A percentile compares a stretch with the other conserved stretches of the same genome.
Conservation (phyloP, 2,888 invertebrate species). For the Acanthosepion esculentum region DNA sequence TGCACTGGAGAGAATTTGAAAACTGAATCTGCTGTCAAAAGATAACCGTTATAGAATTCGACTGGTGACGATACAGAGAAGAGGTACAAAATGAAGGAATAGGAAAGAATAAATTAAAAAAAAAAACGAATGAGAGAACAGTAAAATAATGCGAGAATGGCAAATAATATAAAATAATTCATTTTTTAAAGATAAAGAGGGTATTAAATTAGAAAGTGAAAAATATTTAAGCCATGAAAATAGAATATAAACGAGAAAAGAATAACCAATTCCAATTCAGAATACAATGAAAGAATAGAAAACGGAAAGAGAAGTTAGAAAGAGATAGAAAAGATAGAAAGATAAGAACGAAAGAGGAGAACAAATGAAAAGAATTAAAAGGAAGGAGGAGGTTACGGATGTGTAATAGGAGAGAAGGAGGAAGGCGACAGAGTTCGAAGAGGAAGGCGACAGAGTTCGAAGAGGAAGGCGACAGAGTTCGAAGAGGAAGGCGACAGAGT, state of each 20-base stretch:
- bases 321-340: background rate
- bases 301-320: background rate
- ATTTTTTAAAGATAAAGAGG: background rate
- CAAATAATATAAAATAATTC: background rate
- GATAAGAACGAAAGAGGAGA: background rate
- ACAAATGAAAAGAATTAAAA: background rate
- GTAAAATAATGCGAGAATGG: background rate
- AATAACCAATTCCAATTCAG: background rate
- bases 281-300: background rate
- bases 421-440: too few species aligned
- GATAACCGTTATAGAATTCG: background rate
- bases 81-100: background rate
- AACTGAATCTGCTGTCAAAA: background rate
- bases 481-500: too few species aligned
- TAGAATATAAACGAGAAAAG: background rate
- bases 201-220: background rate
- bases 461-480: too few species aligned
- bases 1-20: background rate
- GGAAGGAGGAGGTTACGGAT: background rate
- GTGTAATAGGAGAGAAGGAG: too few species aligned
- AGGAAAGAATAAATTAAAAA: background rate
- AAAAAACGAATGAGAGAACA: background rate
- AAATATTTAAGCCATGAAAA: background rate
- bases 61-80: background rate
- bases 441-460: too few species aligned